Evolutionary conservation across 2,113 vertebrate genomes (phyloP).

Genomic region (Muntiacus muntjak): DNA sequence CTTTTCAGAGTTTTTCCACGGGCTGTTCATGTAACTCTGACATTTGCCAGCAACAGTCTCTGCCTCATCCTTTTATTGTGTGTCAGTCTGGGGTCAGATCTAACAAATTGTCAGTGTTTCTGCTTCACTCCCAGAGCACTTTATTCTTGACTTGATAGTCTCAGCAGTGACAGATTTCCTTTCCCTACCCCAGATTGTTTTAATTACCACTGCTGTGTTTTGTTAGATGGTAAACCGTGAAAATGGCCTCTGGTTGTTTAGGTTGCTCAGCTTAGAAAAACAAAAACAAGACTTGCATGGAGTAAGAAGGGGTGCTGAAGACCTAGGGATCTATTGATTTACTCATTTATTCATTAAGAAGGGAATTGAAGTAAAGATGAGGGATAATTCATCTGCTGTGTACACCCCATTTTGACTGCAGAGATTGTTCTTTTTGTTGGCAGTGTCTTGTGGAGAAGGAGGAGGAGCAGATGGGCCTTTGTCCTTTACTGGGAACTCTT

Average conservation of each 20-base stretch:
- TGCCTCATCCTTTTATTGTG: neutral
- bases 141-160: slow-evolving; percentile 2
- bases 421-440: slow-evolving; percentile 54
- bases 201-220: slow-evolving; percentile 66
- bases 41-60: slow-evolving; percentile 13
- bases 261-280: slow-evolving; percentile 2
- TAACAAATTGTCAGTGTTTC: slow-evolving; percentile 45
- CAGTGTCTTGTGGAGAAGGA: neutral
- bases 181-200: slow-evolving; percentile 53
- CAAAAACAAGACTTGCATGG: neutral
- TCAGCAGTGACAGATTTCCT: slow-evolving; percentile 65
- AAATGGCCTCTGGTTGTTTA: slow-evolving; percentile 67
- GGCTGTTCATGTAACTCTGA: neutral
- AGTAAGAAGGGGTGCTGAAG: neutral
- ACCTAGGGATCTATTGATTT: slow-evolving; percentile 50
- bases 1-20: neutral
- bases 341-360: slow-evolving; percentile 59
- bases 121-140: neutral
- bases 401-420: slow-evolving; percentile 7
- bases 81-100: neutral
- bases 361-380: slow-evolving; percentile 45
- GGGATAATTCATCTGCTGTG: neutral
- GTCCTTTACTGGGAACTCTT: neutral
- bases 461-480: neutral
- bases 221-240: slow-evolving; percentile 66